Evolutionary conservation across 2,888 invertebrate genomes (phyloP).

Genomic region (Psococerastis gibbosa): DNA sequence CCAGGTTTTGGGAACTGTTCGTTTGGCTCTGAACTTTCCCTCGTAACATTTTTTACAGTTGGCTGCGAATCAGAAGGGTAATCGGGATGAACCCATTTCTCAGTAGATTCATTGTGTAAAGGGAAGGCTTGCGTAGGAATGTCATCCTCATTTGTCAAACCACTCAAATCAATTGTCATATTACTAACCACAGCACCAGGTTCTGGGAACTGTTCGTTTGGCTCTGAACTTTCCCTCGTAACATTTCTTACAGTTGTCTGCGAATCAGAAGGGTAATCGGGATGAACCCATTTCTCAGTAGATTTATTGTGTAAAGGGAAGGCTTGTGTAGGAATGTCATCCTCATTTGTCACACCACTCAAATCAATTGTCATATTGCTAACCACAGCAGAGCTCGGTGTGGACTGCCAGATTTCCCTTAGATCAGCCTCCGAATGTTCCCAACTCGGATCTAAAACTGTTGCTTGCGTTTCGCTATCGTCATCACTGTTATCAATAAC

Average conservation of each 20-base stretch:
- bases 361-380: not conserved
- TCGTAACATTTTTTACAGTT: not conserved
- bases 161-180: not conserved
- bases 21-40: no score
- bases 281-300: not conserved
- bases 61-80: not conserved
- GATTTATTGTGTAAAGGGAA: not conserved
- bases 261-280: not conserved
- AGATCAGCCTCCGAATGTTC: no score
- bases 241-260: not conserved
- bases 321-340: conserved; percentile 1
- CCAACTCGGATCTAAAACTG: no score
- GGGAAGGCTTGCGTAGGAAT: conserved; percentile 2
- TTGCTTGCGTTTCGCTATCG: no score
- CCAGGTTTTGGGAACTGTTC: no score
- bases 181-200: no score
- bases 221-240: not conserved
- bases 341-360: not conserved
- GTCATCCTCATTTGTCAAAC: not conserved
- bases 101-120: no score
- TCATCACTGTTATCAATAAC: no score
- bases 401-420: no score
- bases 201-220: no score
- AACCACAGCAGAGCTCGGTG: no score
- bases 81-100: not conserved